Evolutionary conservation across 2,113 vertebrate species (phyloP), one percentile per base, ranked within the genome.

Genomic region (Orcinus orca): DNA sequence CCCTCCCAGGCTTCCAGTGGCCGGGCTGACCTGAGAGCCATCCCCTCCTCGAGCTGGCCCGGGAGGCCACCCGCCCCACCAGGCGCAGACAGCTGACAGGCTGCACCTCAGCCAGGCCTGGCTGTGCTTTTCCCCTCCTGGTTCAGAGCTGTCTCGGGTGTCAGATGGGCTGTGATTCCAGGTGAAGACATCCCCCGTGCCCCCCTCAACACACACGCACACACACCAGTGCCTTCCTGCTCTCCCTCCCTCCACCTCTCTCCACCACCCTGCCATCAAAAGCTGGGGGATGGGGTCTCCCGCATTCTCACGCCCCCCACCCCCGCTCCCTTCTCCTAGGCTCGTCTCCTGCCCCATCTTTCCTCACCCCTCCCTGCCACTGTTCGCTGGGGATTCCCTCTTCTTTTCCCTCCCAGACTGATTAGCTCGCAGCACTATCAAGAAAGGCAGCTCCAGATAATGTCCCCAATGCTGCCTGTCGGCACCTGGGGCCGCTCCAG

Each of bases 101-200:
- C 44, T 0, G 0, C 26, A 1, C n/a, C 20, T 60, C 4, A 0
- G 76, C 85, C 47, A 50, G 92, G 79, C 74, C 71, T 33, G 15
- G 41, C 26, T 50, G 62, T 1, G 13, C 53, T 74, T 31, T 50
- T 55, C 80, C 60, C 33, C 47, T 26, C 53, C 21, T 2, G 29
- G 20, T n/a, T 62, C 31, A 10, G 73, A 91, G 79, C 80, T 97
- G 94, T 90, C 96, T 80, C 2, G 0, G 29, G 65, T 47, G 84
- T 95, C 95, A 91, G 88, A 67, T 53, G 29, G 88, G 85, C 93
- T 26, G 63, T 58, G 73, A 71, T 41, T 94, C 94, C 63, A 89
- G 84, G 70, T 38, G 58, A 92, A 74, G 71, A 14, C 2, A 8
- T 55, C 44, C 70, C 71, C 87, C 3, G 0, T 1, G 4, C 11